Evolutionary conservation across 2,888 invertebrate genomes (phyloP).

Genomic region (Drosophila multiciliata): DNA sequence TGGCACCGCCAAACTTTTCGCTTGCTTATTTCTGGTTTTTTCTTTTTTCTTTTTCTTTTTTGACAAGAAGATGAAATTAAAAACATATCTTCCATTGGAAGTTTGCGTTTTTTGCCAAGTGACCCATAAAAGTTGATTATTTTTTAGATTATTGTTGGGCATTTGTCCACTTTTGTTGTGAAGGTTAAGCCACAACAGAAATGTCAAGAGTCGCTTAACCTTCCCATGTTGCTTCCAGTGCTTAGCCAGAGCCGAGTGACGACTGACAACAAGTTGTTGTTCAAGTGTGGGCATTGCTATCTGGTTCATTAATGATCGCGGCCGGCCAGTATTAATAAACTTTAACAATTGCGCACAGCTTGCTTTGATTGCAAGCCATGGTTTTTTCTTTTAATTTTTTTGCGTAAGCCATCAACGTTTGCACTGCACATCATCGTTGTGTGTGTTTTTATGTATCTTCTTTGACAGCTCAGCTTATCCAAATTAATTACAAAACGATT

Average conservation of each 20-base stretch:
- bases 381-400: constrained; percentile 42
- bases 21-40: constrained; percentile 71
- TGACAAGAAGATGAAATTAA: constrained; percentile 19
- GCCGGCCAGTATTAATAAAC: constrained; percentile 44
- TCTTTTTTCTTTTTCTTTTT: background rate
- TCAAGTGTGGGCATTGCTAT: constrained; percentile 63
- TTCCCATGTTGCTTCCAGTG: constrained; percentile 62
- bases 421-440: constrained; percentile 17
- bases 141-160: constrained; percentile 61
- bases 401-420: constrained; percentile 57
- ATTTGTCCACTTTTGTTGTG: constrained; percentile 64
- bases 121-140: constrained; percentile 56
- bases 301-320: constrained; percentile 72
- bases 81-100: constrained; percentile 34
- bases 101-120: constrained; percentile 42
- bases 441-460: constrained; percentile 17
- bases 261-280: constrained; percentile 58
- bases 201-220: constrained; percentile 78
- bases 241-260: constrained; percentile 5
- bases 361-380: constrained; percentile 55
- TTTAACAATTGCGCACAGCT: constrained; percentile 62
- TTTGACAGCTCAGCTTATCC: constrained; percentile 37
- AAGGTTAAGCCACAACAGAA: constrained; percentile 71
- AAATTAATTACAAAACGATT: constrained; percentile 57
- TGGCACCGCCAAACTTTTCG: constrained; percentile 55